Percentiles rank a stretch among this genome's conserved stretches.
These are phyloP conservation scores for Gallinago solitaria DNA, from an alignment of 2,797 vertebrate species.

Conservation along the genomic window DNA sequence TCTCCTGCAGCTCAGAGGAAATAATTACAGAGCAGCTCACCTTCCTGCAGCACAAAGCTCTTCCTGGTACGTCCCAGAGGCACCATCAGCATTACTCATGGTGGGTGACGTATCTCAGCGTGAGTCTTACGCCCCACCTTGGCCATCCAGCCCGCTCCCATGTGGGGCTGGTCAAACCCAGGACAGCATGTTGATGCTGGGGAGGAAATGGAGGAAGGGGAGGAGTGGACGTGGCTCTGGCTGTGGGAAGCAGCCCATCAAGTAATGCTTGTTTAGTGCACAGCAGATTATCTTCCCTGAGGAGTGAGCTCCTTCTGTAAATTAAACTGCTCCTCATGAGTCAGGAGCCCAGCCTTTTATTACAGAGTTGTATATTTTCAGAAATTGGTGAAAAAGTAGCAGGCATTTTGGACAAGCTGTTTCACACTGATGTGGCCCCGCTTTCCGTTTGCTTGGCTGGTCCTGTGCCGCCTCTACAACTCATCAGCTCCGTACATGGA, in stretches of 20 bases:
- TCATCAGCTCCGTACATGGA: not conserved
- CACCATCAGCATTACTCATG: constrained; percentile 4
- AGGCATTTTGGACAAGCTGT: not conserved
- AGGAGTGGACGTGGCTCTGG: not conserved
- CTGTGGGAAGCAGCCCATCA: constrained; percentile 7
- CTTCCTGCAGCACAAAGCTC: not conserved
- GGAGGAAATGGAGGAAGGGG: not conserved
- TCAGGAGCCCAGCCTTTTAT: not conserved
- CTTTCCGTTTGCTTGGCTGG: not conserved
- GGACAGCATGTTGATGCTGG: fast-evolving
- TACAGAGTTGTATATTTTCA: not conserved
- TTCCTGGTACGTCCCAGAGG: not conserved
- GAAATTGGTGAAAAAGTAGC: not conserved
- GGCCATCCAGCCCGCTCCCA: not conserved
- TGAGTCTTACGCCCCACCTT: not conserved
- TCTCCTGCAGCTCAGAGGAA: not conserved
- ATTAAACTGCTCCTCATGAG: not conserved
- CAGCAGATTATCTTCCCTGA: not conserved
- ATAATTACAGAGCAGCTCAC: constrained; percentile 16
- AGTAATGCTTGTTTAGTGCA: constrained; percentile 9
- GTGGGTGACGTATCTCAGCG: not conserved
- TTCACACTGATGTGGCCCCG: not conserved
- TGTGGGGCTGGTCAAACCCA: not conserved
- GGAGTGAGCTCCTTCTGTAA: not conserved
- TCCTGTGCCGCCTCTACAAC: not conserved